These are phyloP conservation scores for Montipora cactus DNA, from an alignment of 64 coral and sea anemone species.

Conservation along the genomic window DNA sequence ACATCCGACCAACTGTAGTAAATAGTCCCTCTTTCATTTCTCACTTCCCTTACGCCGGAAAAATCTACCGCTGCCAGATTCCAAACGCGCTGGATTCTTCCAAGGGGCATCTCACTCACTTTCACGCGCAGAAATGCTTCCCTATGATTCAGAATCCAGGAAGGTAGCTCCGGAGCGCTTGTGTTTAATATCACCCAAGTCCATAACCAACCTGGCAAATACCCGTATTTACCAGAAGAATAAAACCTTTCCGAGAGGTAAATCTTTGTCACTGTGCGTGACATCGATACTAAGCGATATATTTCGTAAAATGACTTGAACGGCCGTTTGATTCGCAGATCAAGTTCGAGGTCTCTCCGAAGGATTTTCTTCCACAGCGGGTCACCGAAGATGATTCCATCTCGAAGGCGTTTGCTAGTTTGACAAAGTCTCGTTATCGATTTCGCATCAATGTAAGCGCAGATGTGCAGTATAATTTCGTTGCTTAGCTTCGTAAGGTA, in stretches of 20 bases:
- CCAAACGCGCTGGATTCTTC: constrained; percentile 79
- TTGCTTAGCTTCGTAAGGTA: constrained; percentile 69
- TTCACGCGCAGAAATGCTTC: constrained; percentile 78
- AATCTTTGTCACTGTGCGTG: constrained; percentile 66
- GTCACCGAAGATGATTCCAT: constrained; percentile 64
- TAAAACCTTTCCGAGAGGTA: constrained; percentile 91
- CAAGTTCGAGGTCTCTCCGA: constrained; percentile 75
- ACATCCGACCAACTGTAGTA: constrained; percentile 91
- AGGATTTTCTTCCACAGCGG: constrained; percentile 75
- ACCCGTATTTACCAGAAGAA: constrained; percentile 80
- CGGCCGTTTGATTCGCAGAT: constrained; percentile 57
- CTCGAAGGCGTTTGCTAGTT: constrained; percentile 69
- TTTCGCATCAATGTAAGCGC: constrained; percentile 63
- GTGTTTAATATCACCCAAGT: constrained; percentile 90
- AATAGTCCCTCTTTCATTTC: constrained; percentile 78
- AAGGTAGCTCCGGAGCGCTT: constrained; percentile 71
- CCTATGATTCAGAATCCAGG: constrained; percentile 83
- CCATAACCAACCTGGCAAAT: constrained; percentile 93
- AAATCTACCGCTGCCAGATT: constrained; percentile 77
- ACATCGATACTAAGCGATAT: constrained; percentile 81
- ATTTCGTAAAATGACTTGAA: constrained; percentile 79
- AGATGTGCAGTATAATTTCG: constrained; percentile 67
- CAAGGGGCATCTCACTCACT: constrained; percentile 77
- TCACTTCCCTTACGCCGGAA: constrained; percentile 22
- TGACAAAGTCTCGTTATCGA: constrained; percentile 63